Conservation (phyloP, 1,140 invertebrate genomes). For the Forficula auricularia region DNA sequence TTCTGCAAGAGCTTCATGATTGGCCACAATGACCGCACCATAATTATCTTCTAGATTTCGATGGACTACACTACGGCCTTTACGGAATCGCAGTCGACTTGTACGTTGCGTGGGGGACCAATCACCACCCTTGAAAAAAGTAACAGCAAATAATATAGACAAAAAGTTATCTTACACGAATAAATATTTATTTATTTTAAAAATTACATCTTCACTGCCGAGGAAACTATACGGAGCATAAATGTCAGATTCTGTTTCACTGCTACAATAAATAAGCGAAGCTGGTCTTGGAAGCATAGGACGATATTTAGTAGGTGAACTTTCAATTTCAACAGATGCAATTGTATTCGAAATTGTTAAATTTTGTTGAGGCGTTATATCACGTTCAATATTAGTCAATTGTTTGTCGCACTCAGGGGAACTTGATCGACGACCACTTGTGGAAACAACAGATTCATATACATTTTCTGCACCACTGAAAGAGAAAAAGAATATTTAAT, state of each 20-base stretch:
- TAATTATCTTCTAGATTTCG: constrained; percentile 73
- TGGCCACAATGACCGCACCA: constrained; percentile 69
- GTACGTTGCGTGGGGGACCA: neutral
- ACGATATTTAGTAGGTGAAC: neutral
- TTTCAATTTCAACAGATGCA: too few relatives aligned
- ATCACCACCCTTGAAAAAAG: neutral
- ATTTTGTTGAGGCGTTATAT: too few relatives aligned
- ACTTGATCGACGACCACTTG: constrained; percentile 30
- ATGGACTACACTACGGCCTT: constrained; percentile 58
- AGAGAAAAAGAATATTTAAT: constrained; percentile 10
- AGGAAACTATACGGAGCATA: constrained; percentile 63
- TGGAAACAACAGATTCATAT: constrained; percentile 38
- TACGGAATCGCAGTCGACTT: constrained; percentile 46
- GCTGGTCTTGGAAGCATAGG: constrained; percentile 24
- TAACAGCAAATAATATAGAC: neutral
- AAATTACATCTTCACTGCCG: constrained; percentile 28
- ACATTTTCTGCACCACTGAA: constrained; percentile 36
- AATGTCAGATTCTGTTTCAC: constrained; percentile 63
- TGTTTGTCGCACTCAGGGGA: constrained; percentile 40
- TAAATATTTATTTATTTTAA: neutral
- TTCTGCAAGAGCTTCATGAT: constrained; percentile 69
- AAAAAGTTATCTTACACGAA: constrained; percentile 1
- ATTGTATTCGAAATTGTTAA: too few relatives aligned
- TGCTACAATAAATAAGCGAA: constrained; percentile 57
- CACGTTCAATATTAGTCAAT: too few relatives aligned